Percentiles rank a stretch among this genome's conserved stretches.
Conservation (phyloP, 1,140 invertebrate species). For the Caerostris darwini region DNA sequence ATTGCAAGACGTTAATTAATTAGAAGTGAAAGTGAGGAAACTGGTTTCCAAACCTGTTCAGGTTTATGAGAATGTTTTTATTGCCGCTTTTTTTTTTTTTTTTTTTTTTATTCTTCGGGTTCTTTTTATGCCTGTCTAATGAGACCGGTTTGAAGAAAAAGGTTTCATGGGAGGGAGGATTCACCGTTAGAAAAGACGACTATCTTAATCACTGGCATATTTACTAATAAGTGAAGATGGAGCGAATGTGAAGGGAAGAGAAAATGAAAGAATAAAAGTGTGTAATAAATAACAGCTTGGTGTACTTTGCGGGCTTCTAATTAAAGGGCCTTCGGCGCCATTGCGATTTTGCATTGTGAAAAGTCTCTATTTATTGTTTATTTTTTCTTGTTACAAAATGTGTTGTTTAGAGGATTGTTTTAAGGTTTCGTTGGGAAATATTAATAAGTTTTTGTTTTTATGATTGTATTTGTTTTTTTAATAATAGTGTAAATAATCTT, state of each 20-base stretch:
- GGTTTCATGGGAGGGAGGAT: background rate
- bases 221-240: constrained; percentile 27
- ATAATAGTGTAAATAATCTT: too few relatives aligned
- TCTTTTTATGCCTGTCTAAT: constrained; percentile 25
- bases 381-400: background rate
- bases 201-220: constrained; percentile 35
- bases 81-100: constrained; percentile 16
- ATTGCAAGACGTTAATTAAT: constrained; percentile 48
- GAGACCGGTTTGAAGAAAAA: constrained; percentile 5
- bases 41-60: constrained; percentile 21
- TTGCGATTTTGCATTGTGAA: constrained; percentile 30
- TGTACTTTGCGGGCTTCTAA: constrained; percentile 48
- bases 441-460: background rate
- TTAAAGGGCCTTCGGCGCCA: background rate
- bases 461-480: background rate
- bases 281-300: constrained; percentile 46
- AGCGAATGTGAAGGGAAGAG: background rate
- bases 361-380: background rate
- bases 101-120: background rate
- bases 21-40: constrained; percentile 43
- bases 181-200: constrained; percentile 11
- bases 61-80: background rate
- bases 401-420: background rate
- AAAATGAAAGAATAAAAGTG: constrained; percentile 9
- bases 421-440: background rate